These are phyloP conservation scores for Polyommatus iphigenia DNA, from an alignment of 2,888 invertebrate genomes.

Conservation along the genomic window DNA sequence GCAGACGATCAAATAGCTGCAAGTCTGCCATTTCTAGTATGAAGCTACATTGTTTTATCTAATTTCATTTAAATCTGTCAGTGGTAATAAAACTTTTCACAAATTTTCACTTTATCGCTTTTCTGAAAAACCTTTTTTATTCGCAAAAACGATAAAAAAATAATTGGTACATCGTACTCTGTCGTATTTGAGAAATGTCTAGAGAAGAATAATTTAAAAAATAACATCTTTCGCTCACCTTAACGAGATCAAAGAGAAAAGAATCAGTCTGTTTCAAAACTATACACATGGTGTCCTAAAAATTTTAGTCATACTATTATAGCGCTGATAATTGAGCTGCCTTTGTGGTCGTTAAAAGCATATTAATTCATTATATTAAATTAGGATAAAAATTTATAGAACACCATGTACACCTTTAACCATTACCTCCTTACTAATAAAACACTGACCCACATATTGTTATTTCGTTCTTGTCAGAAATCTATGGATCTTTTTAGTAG, in stretches of 20 bases:
- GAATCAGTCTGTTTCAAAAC: slow-evolving; percentile 18
- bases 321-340: background rate
- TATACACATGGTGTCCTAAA: slow-evolving; percentile 16
- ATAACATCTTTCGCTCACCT: slow-evolving; percentile 13
- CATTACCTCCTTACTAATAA: slow-evolving; percentile 3
- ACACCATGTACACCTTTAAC: slow-evolving; percentile 13
- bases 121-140: background rate
- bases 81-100: background rate
- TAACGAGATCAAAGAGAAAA: slow-evolving; percentile 20
- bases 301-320: background rate
- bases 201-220: slow-evolving; percentile 25
- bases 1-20: background rate
- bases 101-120: background rate
- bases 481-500: background rate
- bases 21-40: background rate
- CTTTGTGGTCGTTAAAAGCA: background rate
- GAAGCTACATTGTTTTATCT: background rate
- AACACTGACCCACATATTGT: too few species aligned
- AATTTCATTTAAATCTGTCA: background rate
- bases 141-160: slow-evolving; percentile 25
- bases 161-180: slow-evolving; percentile 24
- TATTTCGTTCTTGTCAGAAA: too few species aligned
- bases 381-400: background rate
- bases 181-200: background rate
- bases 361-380: background rate